Evolutionary conservation across 2,797 vertebrate genomes (phyloP).

Genomic region (Pseudomugil gertrudae): DNA sequence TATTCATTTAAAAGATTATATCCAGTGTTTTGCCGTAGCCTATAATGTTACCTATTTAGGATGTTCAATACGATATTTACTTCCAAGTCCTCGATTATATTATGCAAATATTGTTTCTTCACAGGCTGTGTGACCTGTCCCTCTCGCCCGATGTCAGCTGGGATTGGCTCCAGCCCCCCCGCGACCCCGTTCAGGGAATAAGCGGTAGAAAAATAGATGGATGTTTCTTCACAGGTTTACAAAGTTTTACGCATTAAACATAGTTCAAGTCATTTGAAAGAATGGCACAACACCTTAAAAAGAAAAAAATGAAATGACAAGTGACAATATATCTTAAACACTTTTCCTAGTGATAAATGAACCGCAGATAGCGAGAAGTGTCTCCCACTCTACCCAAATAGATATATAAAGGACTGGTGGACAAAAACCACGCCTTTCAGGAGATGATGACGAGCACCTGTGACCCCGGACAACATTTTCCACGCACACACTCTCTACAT

Average conservation of each 20-base stretch:
- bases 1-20: background rate
- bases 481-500: slow-evolving; percentile 46
- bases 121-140: no score
- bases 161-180: no score
- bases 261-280: slow-evolving; percentile 12
- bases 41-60: no score
- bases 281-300: background rate
- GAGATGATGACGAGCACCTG: slow-evolving; percentile 85
- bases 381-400: slow-evolving; percentile 65
- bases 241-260: slow-evolving; percentile 17
- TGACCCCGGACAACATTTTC: slow-evolving; percentile 80
- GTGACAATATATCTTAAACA: slow-evolving; percentile 1
- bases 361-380: slow-evolving; percentile 8
- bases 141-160: no score
- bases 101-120: background rate
- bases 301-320: background rate
- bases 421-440: slow-evolving; percentile 86
- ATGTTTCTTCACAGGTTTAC: background rate
- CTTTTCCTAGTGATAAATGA: slow-evolving; percentile 24
- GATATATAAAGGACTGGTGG: slow-evolving; percentile 78
- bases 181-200: no score
- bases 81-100: background rate
- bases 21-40: no score
- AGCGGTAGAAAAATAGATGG: no score
- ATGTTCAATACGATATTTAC: background rate